Percentiles rank a stretch among this genome's conserved stretches.
Evolutionary conservation across 1,140 invertebrate species (phyloP).

Genomic region (Trypoxylus dichotomus): DNA sequence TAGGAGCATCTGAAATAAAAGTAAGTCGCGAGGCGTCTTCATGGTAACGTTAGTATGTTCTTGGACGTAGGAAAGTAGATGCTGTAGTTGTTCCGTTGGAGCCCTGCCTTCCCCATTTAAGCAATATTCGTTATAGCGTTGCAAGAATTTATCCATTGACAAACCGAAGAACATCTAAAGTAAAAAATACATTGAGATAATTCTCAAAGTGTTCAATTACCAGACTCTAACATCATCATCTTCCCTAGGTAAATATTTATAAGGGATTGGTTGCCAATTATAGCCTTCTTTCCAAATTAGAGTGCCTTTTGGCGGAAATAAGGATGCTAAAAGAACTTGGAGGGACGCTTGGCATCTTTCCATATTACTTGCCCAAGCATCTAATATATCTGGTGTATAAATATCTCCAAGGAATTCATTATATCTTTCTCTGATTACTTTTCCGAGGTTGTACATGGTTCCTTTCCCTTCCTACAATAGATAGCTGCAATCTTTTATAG

Average conservation of each 20-base stretch:
- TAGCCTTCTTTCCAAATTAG: conserved; percentile 47
- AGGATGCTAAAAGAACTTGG: conserved; percentile 49
- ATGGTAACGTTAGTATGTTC: not conserved
- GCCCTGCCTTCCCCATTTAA: not conserved
- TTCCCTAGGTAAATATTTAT: conserved; percentile 17
- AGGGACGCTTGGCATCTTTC: conserved; percentile 60
- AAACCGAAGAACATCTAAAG: not conserved
- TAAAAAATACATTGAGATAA: not conserved
- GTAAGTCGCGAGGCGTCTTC: not conserved
- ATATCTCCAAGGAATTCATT: conserved; percentile 51
- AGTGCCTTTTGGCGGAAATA: conserved; percentile 48
- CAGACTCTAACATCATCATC: not conserved
- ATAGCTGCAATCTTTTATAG: no score
- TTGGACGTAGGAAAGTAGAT: not conserved
- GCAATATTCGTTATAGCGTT: not conserved
- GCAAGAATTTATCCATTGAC: not conserved
- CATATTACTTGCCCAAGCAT: conserved; percentile 59
- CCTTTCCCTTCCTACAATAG: conserved; percentile 53
- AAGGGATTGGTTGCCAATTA: conserved; percentile 53
- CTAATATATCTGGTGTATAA: conserved; percentile 54
- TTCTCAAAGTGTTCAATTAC: not conserved
- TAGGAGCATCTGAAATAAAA: not conserved
- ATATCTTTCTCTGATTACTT: conserved; percentile 52
- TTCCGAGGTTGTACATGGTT: conserved; percentile 54
- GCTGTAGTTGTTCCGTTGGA: not conserved